Conservation (phyloP, 2,888 invertebrate species). For the Sinopyrophorus schimmeli region DNA sequence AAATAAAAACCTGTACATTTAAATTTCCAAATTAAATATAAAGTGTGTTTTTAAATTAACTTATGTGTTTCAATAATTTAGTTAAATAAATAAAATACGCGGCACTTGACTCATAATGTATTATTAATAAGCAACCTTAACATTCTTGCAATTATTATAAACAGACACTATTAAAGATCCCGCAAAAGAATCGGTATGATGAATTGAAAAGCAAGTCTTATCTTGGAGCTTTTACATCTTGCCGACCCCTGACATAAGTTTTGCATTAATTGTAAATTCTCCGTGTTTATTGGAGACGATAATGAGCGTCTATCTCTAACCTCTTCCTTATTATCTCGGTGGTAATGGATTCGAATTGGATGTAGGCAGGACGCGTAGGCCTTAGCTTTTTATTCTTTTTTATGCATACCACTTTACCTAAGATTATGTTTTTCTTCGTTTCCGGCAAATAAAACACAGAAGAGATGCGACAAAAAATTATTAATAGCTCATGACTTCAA, state of each 20-base stretch:
- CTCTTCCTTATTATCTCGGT: constrained; percentile 43
- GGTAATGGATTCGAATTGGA: constrained; percentile 36
- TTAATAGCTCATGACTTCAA: too few relatives aligned
- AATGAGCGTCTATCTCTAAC: constrained; percentile 38
- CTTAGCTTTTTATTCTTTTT: constrained; percentile 22
- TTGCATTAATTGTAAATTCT: constrained; percentile 39
- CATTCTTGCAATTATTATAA: too few relatives aligned
- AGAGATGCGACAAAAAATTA: too few relatives aligned
- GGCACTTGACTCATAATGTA: too few relatives aligned
- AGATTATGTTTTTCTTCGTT: constrained; percentile 7
- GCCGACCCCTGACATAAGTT: constrained; percentile 38
- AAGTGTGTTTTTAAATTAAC: too few relatives aligned
- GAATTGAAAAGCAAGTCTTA: constrained; percentile 29
- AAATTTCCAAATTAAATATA: too few relatives aligned
- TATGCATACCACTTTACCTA: constrained; percentile 16
- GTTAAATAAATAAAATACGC: too few relatives aligned
- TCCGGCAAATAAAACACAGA: constrained; percentile 8
- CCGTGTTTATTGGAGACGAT: constrained; percentile 37
- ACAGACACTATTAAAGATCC: too few relatives aligned
- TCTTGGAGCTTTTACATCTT: constrained; percentile 32
- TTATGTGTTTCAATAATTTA: too few relatives aligned
- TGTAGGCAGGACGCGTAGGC: constrained; percentile 33
- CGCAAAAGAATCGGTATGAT: too few relatives aligned
- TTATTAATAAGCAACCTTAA: too few relatives aligned
- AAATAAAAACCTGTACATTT: too few relatives aligned